Base-by-base conservation (phyloP, 2,888 invertebrate genomes). In the Microctonus aethiopoides region DNA sequence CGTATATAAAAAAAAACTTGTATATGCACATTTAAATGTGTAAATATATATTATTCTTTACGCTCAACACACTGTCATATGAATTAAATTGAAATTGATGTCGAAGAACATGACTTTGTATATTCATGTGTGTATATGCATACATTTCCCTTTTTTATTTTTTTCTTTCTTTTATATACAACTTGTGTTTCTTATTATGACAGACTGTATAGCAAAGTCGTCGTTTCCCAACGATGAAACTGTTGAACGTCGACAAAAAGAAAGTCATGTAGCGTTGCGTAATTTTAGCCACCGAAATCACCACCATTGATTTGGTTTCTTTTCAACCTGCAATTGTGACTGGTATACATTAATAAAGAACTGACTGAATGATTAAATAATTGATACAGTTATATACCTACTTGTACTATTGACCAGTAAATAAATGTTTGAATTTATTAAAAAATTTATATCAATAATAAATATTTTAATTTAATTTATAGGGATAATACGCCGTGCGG, bases 401-500 rank as follows among this genome's bases (percentile, higher is more conserved):
- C 20, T n/a, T 46, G n/a, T 46, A 63, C 7, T 20, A 39, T 60
- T 26, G 60, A 54, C 36, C 26, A 39, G 36, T 22, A 5, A 29
- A 5, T 29, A 29, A 5, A 29, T 29, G 29, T 29, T n/a, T n/a
- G n/a, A n/a, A 29, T 7, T 29, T 29, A 5, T 5, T 5, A 29
- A 5, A 29, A 29, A 46, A 16, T 46, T 16, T 46, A 7, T n/a
- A 20, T 32, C 46, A 34, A 61, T 11, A 6, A 51, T 57, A 52
- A 52, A 72, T 26, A n/a, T 46, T 59, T 62, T 22, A 20, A 24
- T 41, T 54, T 2, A 3, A 11, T 60, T 87, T 87, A 6, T 83
- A 89, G 89, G 80, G 88, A 88, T 78, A 80, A 79, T 71, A 79
- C 84, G 73, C 79, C 83, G 71, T 87, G 86, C 65, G 86, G 86